A percentile compares a stretch with the other conserved stretches of the same genome.
Conservation (phyloP, 2,113 vertebrate genomes). For the Otocyon megalotis region DNA sequence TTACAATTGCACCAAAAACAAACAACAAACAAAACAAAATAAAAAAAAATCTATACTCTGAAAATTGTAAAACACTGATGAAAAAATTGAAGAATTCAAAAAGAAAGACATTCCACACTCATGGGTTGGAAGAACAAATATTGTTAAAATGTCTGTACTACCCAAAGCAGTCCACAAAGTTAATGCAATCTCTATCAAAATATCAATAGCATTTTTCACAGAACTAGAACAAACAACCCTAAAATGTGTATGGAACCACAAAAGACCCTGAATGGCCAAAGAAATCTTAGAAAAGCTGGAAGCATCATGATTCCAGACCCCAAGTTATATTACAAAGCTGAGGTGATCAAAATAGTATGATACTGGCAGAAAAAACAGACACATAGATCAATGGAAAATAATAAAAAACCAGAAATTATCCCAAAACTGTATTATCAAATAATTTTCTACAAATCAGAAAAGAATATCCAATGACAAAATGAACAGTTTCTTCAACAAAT, state of each 20-base stretch:
- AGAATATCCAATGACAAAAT: neutral
- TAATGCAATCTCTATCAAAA: neutral
- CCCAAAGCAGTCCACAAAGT: neutral
- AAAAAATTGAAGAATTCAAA: neutral
- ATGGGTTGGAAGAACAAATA: neutral
- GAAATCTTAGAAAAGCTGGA: neutral
- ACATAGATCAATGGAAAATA: neutral
- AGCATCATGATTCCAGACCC: neutral
- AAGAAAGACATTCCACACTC: neutral
- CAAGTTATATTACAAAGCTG: neutral
- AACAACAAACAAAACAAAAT: neutral
- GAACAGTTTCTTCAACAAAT: neutral
- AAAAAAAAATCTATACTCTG: neutral
- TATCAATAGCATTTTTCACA: neutral
- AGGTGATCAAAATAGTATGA: neutral
- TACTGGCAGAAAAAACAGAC: neutral
- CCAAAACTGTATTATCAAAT: neutral
- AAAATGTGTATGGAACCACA: neutral
- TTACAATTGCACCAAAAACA: neutral
- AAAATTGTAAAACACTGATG: neutral
- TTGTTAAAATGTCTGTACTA: neutral
- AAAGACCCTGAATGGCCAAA: neutral
- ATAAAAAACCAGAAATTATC: neutral
- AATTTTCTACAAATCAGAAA: neutral
- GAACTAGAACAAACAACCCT: neutral